Conservation (phyloP, 2,113 vertebrate genomes). For the Nipponia nippon region DNA sequence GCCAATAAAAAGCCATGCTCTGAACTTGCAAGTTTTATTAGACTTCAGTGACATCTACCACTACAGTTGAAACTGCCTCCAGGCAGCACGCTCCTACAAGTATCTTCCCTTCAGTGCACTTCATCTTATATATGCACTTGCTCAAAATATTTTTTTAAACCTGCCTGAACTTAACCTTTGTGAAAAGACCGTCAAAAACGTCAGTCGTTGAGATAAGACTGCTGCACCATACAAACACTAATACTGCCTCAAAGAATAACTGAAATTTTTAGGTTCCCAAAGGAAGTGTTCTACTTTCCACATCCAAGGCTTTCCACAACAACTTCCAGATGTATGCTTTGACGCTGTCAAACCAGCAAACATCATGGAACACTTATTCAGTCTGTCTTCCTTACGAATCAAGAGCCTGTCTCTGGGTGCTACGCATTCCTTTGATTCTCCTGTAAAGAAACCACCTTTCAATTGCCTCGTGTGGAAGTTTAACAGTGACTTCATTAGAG, state of each 20-base stretch:
- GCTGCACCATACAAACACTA: background rate
- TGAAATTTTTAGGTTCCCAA: background rate
- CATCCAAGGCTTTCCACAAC: background rate
- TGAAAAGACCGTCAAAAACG: background rate
- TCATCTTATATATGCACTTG: background rate
- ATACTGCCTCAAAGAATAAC: background rate
- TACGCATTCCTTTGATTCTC: background rate
- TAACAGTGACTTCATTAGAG: background rate
- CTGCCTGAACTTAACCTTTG: background rate
- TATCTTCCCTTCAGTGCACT: background rate
- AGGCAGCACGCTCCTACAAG: background rate
- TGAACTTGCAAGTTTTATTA: background rate
- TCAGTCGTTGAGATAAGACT: background rate
- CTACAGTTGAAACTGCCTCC: background rate
- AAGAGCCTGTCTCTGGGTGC: background rate
- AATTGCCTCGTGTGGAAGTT: background rate
- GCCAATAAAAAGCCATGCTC: background rate
- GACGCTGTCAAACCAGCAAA: background rate
- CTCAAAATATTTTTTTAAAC: background rate
- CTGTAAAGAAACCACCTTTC: background rate
- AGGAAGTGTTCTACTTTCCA: background rate
- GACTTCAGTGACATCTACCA: background rate
- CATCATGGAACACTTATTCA: background rate
- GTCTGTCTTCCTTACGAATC: background rate
- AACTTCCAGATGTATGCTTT: background rate